Evolutionary conservation across 2,888 invertebrate genomes (phyloP).

Genomic region (Falcaria lacertinaria): DNA sequence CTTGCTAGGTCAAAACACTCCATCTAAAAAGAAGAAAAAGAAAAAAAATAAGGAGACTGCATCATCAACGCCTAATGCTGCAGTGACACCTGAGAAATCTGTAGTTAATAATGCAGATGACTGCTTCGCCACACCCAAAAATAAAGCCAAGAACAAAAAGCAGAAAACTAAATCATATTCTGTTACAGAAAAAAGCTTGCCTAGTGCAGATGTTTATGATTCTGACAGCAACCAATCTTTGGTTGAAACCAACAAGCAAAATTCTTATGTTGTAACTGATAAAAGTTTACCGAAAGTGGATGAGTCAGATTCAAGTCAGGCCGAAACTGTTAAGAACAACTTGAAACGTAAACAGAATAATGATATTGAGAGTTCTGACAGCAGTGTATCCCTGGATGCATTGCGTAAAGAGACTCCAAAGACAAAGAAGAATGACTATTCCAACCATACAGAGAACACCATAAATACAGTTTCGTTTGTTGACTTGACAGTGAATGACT

Average conservation of each 20-base stretch:
- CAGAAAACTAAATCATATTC: conserved; percentile 57
- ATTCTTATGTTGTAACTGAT: conserved; percentile 53
- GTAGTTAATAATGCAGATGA: conserved; percentile 30
- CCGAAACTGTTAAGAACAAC: conserved; percentile 37
- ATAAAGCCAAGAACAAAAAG: conserved; percentile 67
- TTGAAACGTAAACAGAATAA: conserved; percentile 14
- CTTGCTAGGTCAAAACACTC: conserved; percentile 50
- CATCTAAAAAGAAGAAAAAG: conserved; percentile 63
- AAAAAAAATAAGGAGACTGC: conserved; percentile 55
- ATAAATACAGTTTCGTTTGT: conserved; percentile 31
- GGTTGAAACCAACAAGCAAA: conserved; percentile 39
- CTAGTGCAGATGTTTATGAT: conserved; percentile 76
- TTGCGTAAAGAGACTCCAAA: conserved; percentile 12
- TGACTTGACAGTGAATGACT: conserved; percentile 49
- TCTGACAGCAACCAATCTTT: conserved; percentile 77
- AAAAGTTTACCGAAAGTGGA: conserved; percentile 66
- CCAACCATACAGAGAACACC: conserved; percentile 10
- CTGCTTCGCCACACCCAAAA: conserved; percentile 72
- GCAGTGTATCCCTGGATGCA: conserved; percentile 22
- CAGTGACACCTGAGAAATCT: conserved; percentile 19
- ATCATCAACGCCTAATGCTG: conserved; percentile 46
- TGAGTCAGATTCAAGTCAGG: conserved; percentile 75
- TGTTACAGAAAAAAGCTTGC: conserved; percentile 56
- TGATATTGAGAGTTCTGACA: conserved; percentile 34
- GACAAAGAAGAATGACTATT: conserved; percentile 19